A percentile compares a stretch with the other conserved stretches of the same genome.
These are phyloP conservation scores for Boleophthalmus pectinirostris DNA, from an alignment of 2,113 vertebrate species.

Conservation along the genomic window DNA sequence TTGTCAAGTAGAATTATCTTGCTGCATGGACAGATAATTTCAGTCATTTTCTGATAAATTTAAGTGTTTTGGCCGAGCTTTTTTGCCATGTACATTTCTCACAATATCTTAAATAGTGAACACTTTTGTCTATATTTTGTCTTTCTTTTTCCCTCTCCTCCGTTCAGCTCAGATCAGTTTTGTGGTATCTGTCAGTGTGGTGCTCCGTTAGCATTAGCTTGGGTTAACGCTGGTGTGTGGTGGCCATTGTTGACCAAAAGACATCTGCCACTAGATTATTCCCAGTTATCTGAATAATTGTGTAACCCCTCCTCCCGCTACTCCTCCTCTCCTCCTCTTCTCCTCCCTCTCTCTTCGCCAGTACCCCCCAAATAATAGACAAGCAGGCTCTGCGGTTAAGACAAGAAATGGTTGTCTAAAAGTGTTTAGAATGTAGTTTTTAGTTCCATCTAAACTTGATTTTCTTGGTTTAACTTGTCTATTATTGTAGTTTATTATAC, in stretches of 20 bases:
- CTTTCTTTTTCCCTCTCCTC: too few relatives aligned
- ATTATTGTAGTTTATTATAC: too few relatives aligned
- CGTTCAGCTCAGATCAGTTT: background rate
- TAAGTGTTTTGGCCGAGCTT: too few relatives aligned
- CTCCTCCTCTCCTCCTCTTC: constrained; percentile 8
- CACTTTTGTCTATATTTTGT: background rate
- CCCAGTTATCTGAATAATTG: constrained; percentile 85
- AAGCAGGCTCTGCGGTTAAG: background rate
- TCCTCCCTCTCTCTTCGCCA: constrained; percentile 17
- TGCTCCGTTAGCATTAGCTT: constrained; percentile 12
- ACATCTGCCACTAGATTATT: constrained; percentile 84
- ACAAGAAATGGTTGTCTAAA: too few relatives aligned
- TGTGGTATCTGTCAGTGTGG: constrained; percentile 9
- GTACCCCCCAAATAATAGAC: constrained; percentile 43
- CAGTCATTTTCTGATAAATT: too few relatives aligned
- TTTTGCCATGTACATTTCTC: background rate
- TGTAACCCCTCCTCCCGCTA: constrained; percentile 67
- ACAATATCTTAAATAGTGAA: too few relatives aligned
- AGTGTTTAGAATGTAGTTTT: background rate
- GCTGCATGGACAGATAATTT: too few relatives aligned
- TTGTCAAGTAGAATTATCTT: too few relatives aligned
- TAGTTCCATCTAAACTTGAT: background rate
- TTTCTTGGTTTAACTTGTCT: background rate
- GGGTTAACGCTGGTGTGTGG: constrained; percentile 55
- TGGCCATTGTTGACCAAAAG: constrained; percentile 82